These are phyloP conservation scores for Teleogryllus occipitalis DNA, from an alignment of 1,140 invertebrate genomes.

Conservation along the genomic window DNA sequence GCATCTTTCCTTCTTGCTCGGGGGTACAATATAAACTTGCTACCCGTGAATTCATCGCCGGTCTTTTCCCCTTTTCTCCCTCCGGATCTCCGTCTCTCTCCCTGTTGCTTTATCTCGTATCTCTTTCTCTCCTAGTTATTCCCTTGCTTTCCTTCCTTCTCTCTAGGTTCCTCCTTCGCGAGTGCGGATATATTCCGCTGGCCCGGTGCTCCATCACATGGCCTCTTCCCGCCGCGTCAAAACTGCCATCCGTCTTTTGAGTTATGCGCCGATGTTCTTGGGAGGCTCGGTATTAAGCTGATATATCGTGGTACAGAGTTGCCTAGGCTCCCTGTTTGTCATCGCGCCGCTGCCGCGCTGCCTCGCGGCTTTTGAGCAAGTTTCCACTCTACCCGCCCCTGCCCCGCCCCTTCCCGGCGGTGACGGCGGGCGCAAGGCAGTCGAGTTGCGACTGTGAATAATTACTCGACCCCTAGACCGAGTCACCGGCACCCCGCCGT, in stretches of 20 bases:
- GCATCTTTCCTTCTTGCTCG: too few relatives aligned
- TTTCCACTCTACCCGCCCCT: background rate
- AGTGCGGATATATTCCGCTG: too few relatives aligned
- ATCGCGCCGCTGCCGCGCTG: background rate
- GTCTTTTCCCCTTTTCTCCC: too few relatives aligned
- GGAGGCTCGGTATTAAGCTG: background rate
- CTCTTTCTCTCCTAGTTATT: too few relatives aligned
- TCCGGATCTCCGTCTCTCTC: too few relatives aligned
- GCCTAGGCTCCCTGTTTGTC: background rate
- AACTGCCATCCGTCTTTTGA: conserved; percentile 1
- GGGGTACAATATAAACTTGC: too few relatives aligned
- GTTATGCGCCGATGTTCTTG: conserved; percentile 3
- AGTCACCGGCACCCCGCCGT: background rate
- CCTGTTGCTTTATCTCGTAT: too few relatives aligned
- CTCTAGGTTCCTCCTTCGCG: too few relatives aligned
- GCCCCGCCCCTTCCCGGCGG: too few relatives aligned
- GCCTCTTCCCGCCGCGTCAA: background rate
- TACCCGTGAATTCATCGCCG: too few relatives aligned
- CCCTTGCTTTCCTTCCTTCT: too few relatives aligned
- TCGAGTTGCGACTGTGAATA: background rate
- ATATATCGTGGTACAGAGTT: background rate
- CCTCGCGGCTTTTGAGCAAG: background rate
- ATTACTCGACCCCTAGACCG: background rate
- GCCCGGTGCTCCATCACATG: background rate
- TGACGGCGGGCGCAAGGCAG: background rate